These are phyloP conservation scores for Trematomus bernacchii DNA, from an alignment of 2,797 vertebrate species.

Conservation along the genomic window DNA sequence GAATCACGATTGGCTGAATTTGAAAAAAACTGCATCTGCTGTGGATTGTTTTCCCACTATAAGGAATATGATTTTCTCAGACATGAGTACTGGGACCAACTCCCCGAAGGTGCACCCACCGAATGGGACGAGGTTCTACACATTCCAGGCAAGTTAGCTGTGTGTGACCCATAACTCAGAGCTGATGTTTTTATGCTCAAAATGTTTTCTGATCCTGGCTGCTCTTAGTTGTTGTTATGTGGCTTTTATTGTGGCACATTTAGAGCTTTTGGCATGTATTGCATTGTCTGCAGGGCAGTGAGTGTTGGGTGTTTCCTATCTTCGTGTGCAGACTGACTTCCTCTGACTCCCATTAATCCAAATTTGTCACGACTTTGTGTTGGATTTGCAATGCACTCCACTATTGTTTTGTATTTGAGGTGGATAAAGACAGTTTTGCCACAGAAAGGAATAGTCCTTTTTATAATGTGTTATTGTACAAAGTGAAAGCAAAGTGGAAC, in stretches of 20 bases:
- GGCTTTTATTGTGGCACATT: conserved; percentile 11
- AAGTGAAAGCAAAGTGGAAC: conserved; percentile 19
- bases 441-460: neutral
- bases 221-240: neutral
- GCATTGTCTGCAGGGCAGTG: conserved; percentile 10
- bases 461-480: neutral
- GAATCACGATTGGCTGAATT: conserved; percentile 45
- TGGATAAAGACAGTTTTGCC: neutral
- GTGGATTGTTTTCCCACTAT: conserved; percentile 84
- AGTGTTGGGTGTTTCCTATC: conserved; percentile 44
- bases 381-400: conserved; percentile 6
- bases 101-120: conserved; percentile 97
- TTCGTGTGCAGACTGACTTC: conserved; percentile 9
- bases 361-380: neutral
- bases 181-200: neutral
- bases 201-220: neutral
- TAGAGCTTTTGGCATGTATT: neutral
- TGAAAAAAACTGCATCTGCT: conserved; percentile 77
- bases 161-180: neutral
- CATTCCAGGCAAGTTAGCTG: conserved; percentile 93
- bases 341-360: neutral
- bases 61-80: conserved; percentile 98
- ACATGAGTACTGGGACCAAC: conserved; percentile 95
- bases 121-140: conserved; percentile 97
- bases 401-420: neutral